Evolutionary conservation across 2,797 vertebrate genomes (phyloP).

Genomic region (Adelosebastes latens): DNA sequence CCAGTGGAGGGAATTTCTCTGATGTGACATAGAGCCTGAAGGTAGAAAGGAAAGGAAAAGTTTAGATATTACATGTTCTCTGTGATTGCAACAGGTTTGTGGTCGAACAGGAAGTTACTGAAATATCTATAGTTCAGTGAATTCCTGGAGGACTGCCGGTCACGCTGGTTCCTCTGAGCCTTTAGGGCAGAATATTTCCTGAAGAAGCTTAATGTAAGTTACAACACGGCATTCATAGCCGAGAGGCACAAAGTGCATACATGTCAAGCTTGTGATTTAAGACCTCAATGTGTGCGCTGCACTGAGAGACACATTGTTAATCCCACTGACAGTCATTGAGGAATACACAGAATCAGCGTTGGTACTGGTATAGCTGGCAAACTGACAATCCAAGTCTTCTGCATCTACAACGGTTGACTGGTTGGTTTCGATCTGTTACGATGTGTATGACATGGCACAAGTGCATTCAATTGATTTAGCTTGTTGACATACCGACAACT

Average conservation of each 20-base stretch:
- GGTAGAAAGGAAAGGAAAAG: neutral
- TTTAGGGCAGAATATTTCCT: neutral
- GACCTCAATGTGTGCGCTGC: neutral
- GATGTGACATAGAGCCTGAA: slow-evolving; percentile 93
- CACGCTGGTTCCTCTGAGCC: neutral
- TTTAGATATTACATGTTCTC: neutral
- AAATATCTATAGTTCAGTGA: neutral
- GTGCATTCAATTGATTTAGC: neutral
- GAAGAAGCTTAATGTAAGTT: neutral
- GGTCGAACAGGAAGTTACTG: neutral
- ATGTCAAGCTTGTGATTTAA: neutral
- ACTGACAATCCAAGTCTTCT: neutral
- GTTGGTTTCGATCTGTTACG: neutral
- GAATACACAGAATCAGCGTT: neutral
- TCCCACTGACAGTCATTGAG: neutral
- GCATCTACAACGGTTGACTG: neutral
- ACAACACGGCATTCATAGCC: neutral
- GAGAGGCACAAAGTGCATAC: neutral
- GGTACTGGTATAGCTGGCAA: neutral
- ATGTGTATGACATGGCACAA: neutral
- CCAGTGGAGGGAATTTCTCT: slow-evolving; percentile 94
- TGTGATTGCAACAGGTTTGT: neutral
- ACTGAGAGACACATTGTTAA: neutral
- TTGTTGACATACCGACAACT: slow-evolving; percentile 88
- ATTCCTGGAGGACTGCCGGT: neutral